These are phyloP conservation scores for Melipona beecheii DNA, from an alignment of 2,888 invertebrate genomes.

Conservation along the genomic window DNA sequence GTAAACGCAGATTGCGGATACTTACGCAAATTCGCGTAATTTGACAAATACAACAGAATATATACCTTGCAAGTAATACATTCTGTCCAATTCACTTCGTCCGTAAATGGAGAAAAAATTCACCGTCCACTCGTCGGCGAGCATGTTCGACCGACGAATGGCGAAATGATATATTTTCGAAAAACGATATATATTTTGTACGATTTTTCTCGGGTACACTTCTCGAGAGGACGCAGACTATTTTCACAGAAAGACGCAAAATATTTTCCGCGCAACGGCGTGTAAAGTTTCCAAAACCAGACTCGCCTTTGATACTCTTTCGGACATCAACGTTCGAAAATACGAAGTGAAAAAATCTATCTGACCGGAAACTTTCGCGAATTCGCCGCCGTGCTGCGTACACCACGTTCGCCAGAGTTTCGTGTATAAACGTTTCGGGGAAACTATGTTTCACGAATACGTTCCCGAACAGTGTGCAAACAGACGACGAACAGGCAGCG, in stretches of 20 bases:
- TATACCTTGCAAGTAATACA: too few species aligned
- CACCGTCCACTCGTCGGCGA: background rate
- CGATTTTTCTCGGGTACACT: too few species aligned
- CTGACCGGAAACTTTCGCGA: background rate
- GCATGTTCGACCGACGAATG: conserved; percentile 16
- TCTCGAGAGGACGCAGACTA: too few species aligned
- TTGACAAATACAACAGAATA: too few species aligned
- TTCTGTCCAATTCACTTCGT: too few species aligned
- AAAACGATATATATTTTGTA: background rate
- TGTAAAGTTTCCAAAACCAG: too few species aligned
- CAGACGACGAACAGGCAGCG: background rate
- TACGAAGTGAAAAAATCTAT: background rate
- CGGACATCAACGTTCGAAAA: background rate
- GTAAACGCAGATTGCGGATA: too few species aligned
- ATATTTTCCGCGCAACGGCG: too few species aligned
- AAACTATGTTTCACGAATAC: conserved; percentile 1
- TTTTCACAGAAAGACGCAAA: too few species aligned
- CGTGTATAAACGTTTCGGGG: background rate
- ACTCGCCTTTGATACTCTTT: background rate
- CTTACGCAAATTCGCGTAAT: too few species aligned
- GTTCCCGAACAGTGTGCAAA: background rate
- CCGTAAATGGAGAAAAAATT: too few species aligned
- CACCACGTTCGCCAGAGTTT: background rate
- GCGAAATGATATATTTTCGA: background rate
- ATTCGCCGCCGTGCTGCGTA: background rate